phyloP scores from a whole-genome alignment of 2,888 invertebrate species.

The Drosophila meridiana region DNA sequence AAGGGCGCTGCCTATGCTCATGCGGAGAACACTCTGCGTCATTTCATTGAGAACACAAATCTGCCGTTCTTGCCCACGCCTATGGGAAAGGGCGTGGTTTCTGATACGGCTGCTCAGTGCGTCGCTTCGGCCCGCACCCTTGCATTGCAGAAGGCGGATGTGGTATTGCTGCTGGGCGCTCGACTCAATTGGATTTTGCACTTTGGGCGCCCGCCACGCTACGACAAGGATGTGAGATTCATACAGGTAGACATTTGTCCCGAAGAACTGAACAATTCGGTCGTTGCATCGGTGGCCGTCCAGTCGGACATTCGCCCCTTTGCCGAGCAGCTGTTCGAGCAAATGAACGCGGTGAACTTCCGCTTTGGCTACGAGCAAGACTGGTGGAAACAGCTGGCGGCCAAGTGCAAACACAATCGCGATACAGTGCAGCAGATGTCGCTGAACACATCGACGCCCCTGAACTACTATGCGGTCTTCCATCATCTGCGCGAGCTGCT shows the following conservation, averaged over 20 bases:
- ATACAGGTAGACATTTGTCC: constrained; percentile 95
- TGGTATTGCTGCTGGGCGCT: constrained; percentile 94
- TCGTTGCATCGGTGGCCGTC: constrained; percentile 91
- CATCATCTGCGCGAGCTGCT: constrained; percentile 91
- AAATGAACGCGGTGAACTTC: constrained; percentile 87
- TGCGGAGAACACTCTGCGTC: constrained; percentile 90
- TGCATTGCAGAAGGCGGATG: constrained; percentile 95
- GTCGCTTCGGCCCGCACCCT: constrained; percentile 94
- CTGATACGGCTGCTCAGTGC: constrained; percentile 89
- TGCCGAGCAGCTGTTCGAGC: constrained; percentile 87
- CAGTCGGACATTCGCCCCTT: constrained; percentile 94
- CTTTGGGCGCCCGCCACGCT: constrained; percentile 96
- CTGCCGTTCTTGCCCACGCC: constrained; percentile 97
- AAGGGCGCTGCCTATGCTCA: constrained; percentile 94
- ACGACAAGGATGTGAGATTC: constrained; percentile 92
- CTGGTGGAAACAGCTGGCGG: constrained; percentile 92
- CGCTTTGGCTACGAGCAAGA: constrained; percentile 86
- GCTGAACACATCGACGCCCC: constrained; percentile 89
- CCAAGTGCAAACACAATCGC: constrained; percentile 91
- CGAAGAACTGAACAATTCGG: constrained; percentile 97
- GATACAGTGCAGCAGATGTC: constrained; percentile 89
- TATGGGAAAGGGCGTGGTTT: constrained; percentile 95
- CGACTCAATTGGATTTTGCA: constrained; percentile 99
- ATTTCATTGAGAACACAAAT: constrained; percentile 89
- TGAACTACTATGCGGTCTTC: constrained; percentile 98